A percentile compares a stretch with the other conserved stretches of the same genome.
phyloP scores from a whole-genome alignment of 2,888 invertebrate genomes.

The Scelioninae gen. 1 region DNA sequence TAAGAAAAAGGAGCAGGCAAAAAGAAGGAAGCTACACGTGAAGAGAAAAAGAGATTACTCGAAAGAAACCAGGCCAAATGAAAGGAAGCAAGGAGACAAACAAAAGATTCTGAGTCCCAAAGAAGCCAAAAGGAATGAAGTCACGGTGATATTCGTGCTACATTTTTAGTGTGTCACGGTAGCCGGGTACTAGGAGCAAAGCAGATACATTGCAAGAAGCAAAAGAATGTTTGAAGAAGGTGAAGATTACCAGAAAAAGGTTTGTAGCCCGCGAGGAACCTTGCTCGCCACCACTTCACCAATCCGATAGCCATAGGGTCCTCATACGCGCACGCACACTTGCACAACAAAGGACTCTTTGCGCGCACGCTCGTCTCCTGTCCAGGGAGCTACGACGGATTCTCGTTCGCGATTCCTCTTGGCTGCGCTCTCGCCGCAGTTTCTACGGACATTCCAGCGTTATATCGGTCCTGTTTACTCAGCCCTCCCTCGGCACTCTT shows the following conservation, averaged over 20 bases:
- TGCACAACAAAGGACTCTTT: conserved; percentile 66
- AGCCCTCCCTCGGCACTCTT: conserved; percentile 70
- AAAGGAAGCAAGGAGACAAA: neutral
- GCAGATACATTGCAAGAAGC: conserved; percentile 9
- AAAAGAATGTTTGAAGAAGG: neutral
- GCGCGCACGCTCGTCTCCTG: conserved; percentile 70
- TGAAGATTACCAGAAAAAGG: conserved; percentile 88
- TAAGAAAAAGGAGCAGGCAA: neutral
- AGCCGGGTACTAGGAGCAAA: conserved; percentile 39
- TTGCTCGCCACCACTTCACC: conserved; percentile 91
- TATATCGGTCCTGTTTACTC: conserved; percentile 70
- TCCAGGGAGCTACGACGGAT: conserved; percentile 48
- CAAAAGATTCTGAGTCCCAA: too few species aligned
- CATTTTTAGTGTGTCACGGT: conserved; percentile 52
- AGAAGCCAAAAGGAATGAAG: conserved; percentile 13
- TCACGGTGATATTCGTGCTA: conserved; percentile 44
- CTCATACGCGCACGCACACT: conserved; percentile 79
- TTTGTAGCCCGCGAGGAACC: conserved; percentile 90
- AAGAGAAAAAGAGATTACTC: too few species aligned
- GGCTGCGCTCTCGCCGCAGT: conserved; percentile 52
- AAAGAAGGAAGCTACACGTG: neutral
- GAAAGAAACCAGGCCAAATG: too few species aligned
- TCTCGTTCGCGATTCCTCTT: conserved; percentile 56
- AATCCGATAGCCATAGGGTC: conserved; percentile 90
- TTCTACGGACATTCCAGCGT: conserved; percentile 64